Evolutionary conservation across 2,797 vertebrate genomes (phyloP).

Genomic region (Alca torda): DNA sequence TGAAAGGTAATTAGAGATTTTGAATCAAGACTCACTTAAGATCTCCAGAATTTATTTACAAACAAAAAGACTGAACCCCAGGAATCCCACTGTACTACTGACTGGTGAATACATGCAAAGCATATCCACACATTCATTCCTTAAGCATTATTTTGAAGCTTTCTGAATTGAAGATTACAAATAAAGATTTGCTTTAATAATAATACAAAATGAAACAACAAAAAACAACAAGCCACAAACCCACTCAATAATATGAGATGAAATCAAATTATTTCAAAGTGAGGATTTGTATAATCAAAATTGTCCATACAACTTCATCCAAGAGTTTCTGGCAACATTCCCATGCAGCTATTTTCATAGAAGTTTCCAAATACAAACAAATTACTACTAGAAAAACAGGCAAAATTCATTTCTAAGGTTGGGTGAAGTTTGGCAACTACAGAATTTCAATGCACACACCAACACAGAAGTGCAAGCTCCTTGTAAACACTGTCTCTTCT

Average conservation of each 20-base stretch:
- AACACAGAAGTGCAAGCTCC: background rate
- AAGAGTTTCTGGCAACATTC: background rate
- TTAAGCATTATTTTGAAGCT: background rate
- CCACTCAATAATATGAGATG: background rate
- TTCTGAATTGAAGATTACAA: background rate
- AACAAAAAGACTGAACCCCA: background rate
- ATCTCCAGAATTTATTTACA: background rate
- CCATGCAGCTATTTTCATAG: background rate
- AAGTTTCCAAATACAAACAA: background rate
- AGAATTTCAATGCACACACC: background rate
- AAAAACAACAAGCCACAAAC: background rate
- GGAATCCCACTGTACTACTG: background rate
- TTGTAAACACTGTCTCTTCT: background rate
- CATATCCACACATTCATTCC: background rate
- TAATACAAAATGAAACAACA: background rate
- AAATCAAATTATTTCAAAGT: conserved; percentile 5
- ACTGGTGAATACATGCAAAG: background rate
- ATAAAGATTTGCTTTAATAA: background rate
- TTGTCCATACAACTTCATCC: background rate
- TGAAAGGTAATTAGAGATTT: background rate
- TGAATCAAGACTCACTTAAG: background rate
- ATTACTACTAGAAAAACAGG: background rate
- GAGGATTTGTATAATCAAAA: background rate
- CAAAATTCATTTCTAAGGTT: background rate
- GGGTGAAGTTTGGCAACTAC: background rate